phyloP scores from a whole-genome alignment of 2,888 invertebrate species.

The Neoascia interrupta region DNA sequence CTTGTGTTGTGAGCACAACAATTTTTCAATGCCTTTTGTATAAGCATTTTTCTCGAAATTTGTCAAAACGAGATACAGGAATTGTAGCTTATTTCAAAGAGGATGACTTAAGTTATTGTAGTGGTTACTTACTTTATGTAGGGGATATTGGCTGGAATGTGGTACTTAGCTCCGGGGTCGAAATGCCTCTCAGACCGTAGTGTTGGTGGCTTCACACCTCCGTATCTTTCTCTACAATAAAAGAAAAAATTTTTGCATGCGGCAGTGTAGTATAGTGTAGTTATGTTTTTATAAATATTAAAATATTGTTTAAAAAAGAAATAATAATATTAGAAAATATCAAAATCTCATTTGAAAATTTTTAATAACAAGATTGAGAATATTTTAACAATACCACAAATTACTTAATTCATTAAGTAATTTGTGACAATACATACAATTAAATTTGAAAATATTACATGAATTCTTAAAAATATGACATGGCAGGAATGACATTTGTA shows the following conservation, averaged over 20 bases:
- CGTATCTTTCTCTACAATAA: conserved; percentile 86
- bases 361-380: background rate
- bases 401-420: too few relatives aligned
- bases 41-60: too few relatives aligned
- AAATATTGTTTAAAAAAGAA: too few relatives aligned
- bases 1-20: too few relatives aligned
- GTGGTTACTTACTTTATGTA: conserved; percentile 89
- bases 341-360: background rate
- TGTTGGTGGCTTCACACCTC: conserved; percentile 92
- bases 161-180: conserved; percentile 95
- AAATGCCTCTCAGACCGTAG: conserved; percentile 92
- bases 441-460: too few relatives aligned
- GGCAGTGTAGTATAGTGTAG: too few relatives aligned
- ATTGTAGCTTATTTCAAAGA: conserved; percentile 4
- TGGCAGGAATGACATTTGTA: too few relatives aligned
- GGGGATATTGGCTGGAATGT: conserved; percentile 93
- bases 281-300: background rate
- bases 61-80: too few relatives aligned
- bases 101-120: conserved; percentile 49
- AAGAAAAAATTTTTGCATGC: background rate
- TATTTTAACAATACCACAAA: too few relatives aligned
- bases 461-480: too few relatives aligned
- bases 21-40: too few relatives aligned
- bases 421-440: too few relatives aligned
- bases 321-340: background rate